Evolutionary conservation across 2,797 vertebrate species (phyloP).

Genomic region (Naso thynnoides): DNA sequence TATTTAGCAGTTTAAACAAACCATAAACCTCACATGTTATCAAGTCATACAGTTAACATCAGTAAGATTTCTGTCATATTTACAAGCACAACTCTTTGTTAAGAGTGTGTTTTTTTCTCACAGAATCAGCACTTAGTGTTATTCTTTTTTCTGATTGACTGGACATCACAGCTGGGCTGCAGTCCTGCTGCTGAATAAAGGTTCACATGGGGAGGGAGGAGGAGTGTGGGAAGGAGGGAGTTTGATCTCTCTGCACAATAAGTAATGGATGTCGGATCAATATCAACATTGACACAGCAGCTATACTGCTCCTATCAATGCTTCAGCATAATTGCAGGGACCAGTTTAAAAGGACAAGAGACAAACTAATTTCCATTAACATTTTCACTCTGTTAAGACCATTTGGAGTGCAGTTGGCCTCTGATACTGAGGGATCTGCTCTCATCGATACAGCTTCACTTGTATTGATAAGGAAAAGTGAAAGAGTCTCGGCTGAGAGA

Average conservation of each 20-base stretch:
- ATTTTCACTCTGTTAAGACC: constrained; percentile 40
- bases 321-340: constrained; percentile 67
- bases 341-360: constrained; percentile 67
- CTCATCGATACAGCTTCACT: constrained; percentile 56
- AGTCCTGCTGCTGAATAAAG: constrained; percentile 66
- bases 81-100: background rate
- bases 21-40: background rate
- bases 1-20: background rate
- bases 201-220: constrained; percentile 54
- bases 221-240: constrained; percentile 39
- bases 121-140: constrained; percentile 11
- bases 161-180: constrained; percentile 71
- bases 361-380: constrained; percentile 72
- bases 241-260: constrained; percentile 65
- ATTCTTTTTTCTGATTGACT: constrained; percentile 9
- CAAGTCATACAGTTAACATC: background rate
- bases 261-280: constrained; percentile 81
- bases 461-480: constrained; percentile 55
- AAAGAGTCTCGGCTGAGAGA: constrained; percentile 14
- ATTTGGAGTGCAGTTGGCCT: constrained; percentile 57
- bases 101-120: background rate
- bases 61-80: background rate
- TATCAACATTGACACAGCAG: constrained; percentile 83
- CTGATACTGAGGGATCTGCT: constrained; percentile 51
- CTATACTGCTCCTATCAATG: constrained; percentile 76